Evolutionary conservation across 92 coral and sea anemone genomes (phyloP), one percentile per base, ranked within the genome.

Genomic region (Desmophyllum pertusum): DNA sequence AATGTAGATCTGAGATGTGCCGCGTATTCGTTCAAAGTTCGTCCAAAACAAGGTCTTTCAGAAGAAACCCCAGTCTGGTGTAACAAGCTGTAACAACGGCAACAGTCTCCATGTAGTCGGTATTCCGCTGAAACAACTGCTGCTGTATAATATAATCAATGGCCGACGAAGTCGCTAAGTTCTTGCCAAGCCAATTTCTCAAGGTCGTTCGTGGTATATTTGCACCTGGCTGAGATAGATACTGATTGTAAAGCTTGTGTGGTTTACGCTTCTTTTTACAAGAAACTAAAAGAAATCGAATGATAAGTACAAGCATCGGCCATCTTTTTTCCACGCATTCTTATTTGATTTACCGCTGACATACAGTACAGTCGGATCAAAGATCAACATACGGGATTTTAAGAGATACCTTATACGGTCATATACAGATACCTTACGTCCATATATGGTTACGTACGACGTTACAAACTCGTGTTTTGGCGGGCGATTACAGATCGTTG

Each of bases 231-330:
- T 91, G 39, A 43, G 94, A 88, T n/a, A 91, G 95, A 66, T 91
- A 81, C 80, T 85, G 91, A 78, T 85, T 91, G 68, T 91, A 91
- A 57, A 89, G 83, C 3, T 89, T 87, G 65, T 85, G 90, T 50
- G 30, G 67, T 77, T 90, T 85, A 42, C 79, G 80, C 64, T 86
- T 77, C 62, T 84, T 76, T 55, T 42, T 33, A 41, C 42, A 42
- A 66, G 75, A 36, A 84, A 17, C 68, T 57, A 27, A 52, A 36
- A 5, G 25, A 30, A 45, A 50, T 50, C 18, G 18, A 21, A 13
- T 15, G 55, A 50, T 13, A 50, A 5, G 55, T 8, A 3, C 27
- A 8, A 45, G 11, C 53, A 1, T 76, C 51, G 1, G 69, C 68
- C 66, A 76, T 55, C 33, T 76, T 76, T 39, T n/a, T n/a, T n/a